Evolutionary conservation across 2,797 vertebrate genomes (phyloP).

Genomic region (Neosalanx taihuensis): DNA sequence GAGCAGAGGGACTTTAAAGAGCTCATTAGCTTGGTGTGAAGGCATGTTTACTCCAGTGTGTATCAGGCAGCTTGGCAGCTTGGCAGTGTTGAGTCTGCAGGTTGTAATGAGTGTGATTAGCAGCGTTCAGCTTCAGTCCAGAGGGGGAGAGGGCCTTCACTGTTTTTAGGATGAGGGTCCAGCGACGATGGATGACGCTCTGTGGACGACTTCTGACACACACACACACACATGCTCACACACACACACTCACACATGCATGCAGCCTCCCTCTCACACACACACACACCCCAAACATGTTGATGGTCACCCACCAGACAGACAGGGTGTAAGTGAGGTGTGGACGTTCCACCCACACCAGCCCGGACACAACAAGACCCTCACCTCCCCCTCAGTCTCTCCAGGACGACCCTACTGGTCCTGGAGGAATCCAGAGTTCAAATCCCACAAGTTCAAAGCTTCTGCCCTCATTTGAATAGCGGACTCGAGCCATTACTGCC

Average conservation of each 20-base stretch:
- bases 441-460: slow-evolving; percentile 62
- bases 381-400: slow-evolving; percentile 30
- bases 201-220: too few species aligned
- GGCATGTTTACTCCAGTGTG: slow-evolving; percentile 91
- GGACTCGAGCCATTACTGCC: slow-evolving; percentile 69
- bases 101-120: slow-evolving; percentile 97
- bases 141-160: slow-evolving; percentile 39
- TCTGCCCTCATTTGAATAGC: slow-evolving; percentile 70
- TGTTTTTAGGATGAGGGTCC: slow-evolving; percentile 46
- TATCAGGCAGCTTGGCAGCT: slow-evolving; percentile 94
- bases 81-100: slow-evolving; percentile 77
- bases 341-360: too few species aligned
- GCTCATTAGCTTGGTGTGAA: slow-evolving; percentile 97
- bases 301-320: too few species aligned
- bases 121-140: too few species aligned
- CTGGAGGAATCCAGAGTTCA: slow-evolving; percentile 61
- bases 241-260: neutral
- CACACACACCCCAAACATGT: too few species aligned
- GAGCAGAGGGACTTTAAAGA: slow-evolving; percentile 94
- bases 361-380: neutral
- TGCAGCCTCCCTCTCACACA: neutral
- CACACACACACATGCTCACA: slow-evolving; percentile 27
- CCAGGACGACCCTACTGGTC: slow-evolving; percentile 44
- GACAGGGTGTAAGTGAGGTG: too few species aligned
- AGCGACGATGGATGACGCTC: too few species aligned